Conservation (phyloP, 1,140 invertebrate species). For the Drosophila albomicans region DNA sequence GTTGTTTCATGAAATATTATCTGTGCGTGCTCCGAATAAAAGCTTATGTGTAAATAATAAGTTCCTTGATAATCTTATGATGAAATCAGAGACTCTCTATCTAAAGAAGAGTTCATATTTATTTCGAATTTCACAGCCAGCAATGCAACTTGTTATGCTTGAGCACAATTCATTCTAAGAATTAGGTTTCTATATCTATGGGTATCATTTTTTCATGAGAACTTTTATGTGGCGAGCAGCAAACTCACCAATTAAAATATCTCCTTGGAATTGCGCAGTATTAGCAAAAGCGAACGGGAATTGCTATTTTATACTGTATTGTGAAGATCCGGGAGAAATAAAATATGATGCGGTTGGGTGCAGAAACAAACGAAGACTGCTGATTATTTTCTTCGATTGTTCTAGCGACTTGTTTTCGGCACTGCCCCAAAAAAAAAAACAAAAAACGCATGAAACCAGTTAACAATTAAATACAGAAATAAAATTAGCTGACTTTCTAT, state of each 20-base stretch:
- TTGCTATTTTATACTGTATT: neutral
- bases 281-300: neutral
- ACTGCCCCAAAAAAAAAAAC: neutral
- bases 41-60: too few species aligned
- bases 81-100: neutral
- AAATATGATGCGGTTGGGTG: neutral
- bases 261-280: neutral
- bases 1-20: too few species aligned
- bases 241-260: neutral
- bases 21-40: too few species aligned
- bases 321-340: neutral
- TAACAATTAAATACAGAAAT: conserved; percentile 9
- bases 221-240: too few species aligned
- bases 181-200: neutral
- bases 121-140: neutral
- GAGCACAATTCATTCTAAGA: neutral
- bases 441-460: conserved; percentile 3
- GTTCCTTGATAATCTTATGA: neutral
- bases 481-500: neutral
- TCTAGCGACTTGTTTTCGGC: neutral
- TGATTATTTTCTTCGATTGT: neutral
- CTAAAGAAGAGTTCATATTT: neutral
- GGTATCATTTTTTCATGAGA: neutral
- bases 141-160: neutral
- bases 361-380: neutral